phyloP scores from a whole-genome alignment of 2,797 vertebrate species.

The Gambelia wislizenii region DNA sequence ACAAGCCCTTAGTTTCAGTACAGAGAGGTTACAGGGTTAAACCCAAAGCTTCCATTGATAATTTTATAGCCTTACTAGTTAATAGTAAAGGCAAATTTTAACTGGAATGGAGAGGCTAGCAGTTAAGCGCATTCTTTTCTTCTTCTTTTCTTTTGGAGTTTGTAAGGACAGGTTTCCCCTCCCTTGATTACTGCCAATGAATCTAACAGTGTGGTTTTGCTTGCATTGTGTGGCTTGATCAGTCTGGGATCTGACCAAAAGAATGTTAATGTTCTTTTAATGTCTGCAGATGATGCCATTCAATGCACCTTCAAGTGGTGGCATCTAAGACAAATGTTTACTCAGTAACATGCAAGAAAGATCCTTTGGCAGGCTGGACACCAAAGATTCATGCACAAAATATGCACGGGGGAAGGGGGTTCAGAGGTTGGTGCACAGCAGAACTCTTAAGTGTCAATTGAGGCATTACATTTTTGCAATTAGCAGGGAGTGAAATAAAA shows the following conservation, averaged over 20 bases:
- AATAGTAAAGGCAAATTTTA: background rate
- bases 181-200: background rate
- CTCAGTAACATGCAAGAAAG: background rate
- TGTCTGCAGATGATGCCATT: background rate
- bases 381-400: background rate
- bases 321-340: background rate
- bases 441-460: background rate
- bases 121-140: no score
- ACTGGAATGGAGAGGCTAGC: background rate
- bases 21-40: background rate
- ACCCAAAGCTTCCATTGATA: background rate
- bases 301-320: background rate
- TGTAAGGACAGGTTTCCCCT: background rate
- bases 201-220: background rate
- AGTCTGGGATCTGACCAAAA: background rate
- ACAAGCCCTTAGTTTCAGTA: background rate
- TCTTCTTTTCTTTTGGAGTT: background rate
- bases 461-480: constrained; percentile 4
- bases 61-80: background rate
- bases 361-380: background rate
- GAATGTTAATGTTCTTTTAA: constrained; percentile 2
- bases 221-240: background rate
- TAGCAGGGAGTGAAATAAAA: background rate
- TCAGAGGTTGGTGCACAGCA: background rate
- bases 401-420: background rate